A percentile compares a stretch with the other conserved stretches of the same genome.
phyloP scores from a whole-genome alignment of 2,888 invertebrate genomes.

The Nomada fucata region DNA sequence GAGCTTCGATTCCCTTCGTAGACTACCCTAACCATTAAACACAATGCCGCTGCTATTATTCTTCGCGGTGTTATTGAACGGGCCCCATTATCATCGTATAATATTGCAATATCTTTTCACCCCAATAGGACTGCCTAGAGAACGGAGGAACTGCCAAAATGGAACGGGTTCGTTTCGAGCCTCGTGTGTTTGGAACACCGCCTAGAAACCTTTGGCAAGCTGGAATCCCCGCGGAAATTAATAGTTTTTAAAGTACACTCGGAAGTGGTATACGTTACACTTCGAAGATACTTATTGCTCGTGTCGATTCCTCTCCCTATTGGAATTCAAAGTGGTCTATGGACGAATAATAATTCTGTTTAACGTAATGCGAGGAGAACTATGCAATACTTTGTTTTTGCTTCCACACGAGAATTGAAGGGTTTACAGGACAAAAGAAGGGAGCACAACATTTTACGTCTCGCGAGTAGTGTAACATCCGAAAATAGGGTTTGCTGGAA shows the following conservation, averaged over 20 bases:
- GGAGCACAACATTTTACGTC: too few relatives aligned
- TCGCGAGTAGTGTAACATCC: too few relatives aligned
- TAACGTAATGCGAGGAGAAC: too few relatives aligned
- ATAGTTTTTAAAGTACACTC: conserved; percentile 49
- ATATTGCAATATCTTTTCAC: conserved; percentile 76
- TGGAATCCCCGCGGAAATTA: conserved; percentile 8
- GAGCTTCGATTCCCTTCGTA: conserved; percentile 70
- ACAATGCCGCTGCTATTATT: conserved; percentile 75
- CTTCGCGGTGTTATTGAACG: conserved; percentile 76
- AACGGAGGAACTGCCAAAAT: conserved; percentile 70
- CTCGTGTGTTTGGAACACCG: conserved; percentile 59
- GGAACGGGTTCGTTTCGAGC: conserved; percentile 53
- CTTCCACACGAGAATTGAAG: too few relatives aligned
- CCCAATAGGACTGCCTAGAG: conserved; percentile 61
- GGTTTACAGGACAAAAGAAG: too few relatives aligned
- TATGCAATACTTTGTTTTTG: too few relatives aligned
- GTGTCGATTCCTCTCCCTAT: neutral
- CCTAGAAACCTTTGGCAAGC: conserved; percentile 61
- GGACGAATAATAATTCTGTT: too few relatives aligned
- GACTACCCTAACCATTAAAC: conserved; percentile 74
- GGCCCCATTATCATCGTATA: conserved; percentile 75
- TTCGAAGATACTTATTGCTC: neutral
- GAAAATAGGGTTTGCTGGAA: too few relatives aligned
- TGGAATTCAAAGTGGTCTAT: neutral
- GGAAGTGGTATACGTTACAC: conserved; percentile 1